Evolutionary conservation across 30 jellyfish, hydroid and myxozoan species (phyloP), one percentile per base, ranked within the genome.

Genomic region (Nemopilema nomurai): DNA sequence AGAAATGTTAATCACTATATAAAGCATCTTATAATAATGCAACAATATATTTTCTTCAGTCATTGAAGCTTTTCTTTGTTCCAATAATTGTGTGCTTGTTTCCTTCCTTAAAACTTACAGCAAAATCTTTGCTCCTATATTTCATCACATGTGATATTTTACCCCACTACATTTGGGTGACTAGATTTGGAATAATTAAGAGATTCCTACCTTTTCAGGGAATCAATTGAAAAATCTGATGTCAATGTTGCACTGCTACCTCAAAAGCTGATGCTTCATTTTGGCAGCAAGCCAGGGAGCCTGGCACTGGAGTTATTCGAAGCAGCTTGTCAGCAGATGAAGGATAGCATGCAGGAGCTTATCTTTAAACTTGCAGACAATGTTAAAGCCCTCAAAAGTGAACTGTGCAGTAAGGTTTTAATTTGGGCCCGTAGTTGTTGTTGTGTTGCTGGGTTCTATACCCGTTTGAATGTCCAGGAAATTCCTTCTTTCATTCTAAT

Each of bases 271-370:
- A 74, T 69, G 22, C 71, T 85, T 21, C 20, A 28, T 19, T 49
- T 85, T 62, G 88, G 84, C 19, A 67, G 53, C 13, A 78, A 68
- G 41, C 63, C 87, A 18, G 67, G 62, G 19, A 64, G 65, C n/a
- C 17, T 75, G 22, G 50, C 77, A 28, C 30, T 85, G 67, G 94
- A 85, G 28, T 74, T 85, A 67, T 85, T 62, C 74, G 88, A 74
- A 68, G 69, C 88, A 62, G 41, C 94, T 33, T 66, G 79, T 22
- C 84, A 74, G 51, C 57, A 76, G 19, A 85, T 64, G 74, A 64
- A 75, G 64, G 83, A 63, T 1, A 83, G 68, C 19, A 1, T 76
- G 18, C 80, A 85, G 53, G 33, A 71, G 13, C 50, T 85, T n/a
- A 9, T 85, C 21, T 85, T 85, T 68, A 21, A 63, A 18, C 29